Conservation (phyloP, 2,113 vertebrate genomes). For the Nycticebus coucang region DNA sequence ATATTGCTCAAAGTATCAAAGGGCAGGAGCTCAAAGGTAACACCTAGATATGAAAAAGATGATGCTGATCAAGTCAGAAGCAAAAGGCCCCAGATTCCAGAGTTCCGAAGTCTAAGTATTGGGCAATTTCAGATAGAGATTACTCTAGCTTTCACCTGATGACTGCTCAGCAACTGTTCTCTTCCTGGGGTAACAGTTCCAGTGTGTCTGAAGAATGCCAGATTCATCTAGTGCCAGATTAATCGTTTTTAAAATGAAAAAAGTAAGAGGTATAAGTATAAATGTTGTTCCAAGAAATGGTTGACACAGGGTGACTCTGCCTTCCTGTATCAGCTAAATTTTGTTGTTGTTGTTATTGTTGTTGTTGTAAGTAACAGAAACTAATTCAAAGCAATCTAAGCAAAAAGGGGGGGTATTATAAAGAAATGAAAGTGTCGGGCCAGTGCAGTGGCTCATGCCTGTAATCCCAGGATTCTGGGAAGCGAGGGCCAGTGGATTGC, state of each 20-base stretch:
- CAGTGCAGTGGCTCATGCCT: no score
- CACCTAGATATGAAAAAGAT: neutral
- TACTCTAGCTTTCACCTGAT: neutral
- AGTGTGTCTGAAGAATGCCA: neutral
- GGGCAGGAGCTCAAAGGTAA: neutral
- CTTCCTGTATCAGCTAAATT: neutral
- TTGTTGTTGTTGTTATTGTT: neutral
- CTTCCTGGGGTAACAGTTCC: neutral
- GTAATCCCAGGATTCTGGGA: no score
- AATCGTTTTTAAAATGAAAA: neutral
- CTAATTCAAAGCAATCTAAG: neutral
- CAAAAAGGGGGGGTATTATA: no score
- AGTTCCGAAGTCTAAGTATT: neutral
- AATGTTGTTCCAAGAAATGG: neutral
- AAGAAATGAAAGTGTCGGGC: no score
- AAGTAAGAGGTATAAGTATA: neutral
- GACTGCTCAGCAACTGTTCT: neutral
- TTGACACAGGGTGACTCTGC: neutral
- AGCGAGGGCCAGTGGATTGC: no score
- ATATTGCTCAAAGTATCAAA: constrained; percentile 36
- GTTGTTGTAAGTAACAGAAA: neutral
- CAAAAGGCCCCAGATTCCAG: constrained; percentile 3
- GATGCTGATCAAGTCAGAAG: neutral
- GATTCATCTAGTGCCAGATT: neutral
- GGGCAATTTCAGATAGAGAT: neutral